These are phyloP conservation scores for Ciconia boyciana DNA, from an alignment of 2,113 vertebrate species.

Conservation along the genomic window DNA sequence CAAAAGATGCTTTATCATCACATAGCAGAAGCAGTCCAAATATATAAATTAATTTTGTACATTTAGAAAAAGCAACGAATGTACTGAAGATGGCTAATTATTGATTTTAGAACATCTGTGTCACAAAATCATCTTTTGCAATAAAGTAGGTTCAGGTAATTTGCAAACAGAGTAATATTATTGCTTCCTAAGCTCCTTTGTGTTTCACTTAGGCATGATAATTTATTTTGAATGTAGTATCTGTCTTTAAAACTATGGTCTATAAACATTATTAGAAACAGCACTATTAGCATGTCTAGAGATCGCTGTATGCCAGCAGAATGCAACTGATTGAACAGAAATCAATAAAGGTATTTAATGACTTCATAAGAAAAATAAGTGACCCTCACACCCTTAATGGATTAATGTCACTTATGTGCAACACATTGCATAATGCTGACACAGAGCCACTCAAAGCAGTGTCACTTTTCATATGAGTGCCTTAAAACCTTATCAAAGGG, in stretches of 20 bases:
- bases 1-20: background rate
- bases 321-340: conserved; percentile 75
- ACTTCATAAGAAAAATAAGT: conserved; percentile 79
- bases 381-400: conserved; percentile 80
- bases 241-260: conserved; percentile 38
- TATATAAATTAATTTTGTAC: background rate
- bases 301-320: conserved; percentile 21
- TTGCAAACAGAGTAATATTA: background rate
- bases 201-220: conserved; percentile 28
- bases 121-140: conserved; percentile 14
- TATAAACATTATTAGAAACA: conserved; percentile 39
- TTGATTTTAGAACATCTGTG: background rate
- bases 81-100: background rate
- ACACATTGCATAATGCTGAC: conserved; percentile 75
- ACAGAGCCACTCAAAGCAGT: conserved; percentile 59
- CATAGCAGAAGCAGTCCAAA: background rate
- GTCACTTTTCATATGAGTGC: conserved; percentile 74
- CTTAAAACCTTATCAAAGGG: conserved; percentile 74
- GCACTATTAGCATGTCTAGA: conserved; percentile 47
- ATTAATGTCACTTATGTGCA: conserved; percentile 71
- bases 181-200: conserved; percentile 6
- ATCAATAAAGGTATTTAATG: conserved; percentile 82
- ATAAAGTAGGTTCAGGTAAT: background rate
- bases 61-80: background rate
- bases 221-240: conserved; percentile 40